Percentiles rank a stretch among this genome's conserved stretches.
Conservation (phyloP, 2,797 vertebrate genomes). For the Vultur gryphus region DNA sequence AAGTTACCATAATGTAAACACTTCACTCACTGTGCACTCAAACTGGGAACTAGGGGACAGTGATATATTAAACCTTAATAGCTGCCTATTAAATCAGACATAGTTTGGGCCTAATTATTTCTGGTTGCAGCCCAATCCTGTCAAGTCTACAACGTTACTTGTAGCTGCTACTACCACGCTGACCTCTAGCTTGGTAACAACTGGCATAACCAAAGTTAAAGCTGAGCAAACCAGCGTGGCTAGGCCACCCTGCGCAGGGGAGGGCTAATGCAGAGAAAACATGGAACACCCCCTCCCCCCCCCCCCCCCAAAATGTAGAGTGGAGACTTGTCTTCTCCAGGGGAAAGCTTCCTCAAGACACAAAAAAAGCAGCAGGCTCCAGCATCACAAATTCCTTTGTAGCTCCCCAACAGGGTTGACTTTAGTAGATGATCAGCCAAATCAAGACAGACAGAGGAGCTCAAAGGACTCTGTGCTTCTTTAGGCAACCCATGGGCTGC, state of each 20-base stretch:
- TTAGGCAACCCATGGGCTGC: neutral
- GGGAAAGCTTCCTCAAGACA: neutral
- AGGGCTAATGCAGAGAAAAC: neutral
- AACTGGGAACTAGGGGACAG: neutral
- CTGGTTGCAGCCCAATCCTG: neutral
- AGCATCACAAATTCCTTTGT: neutral
- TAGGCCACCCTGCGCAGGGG: neutral
- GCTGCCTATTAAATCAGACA: neutral
- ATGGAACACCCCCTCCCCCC: neutral
- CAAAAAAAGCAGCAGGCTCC: neutral
- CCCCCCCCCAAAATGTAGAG: neutral
- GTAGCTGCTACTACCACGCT: neutral
- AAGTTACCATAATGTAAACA: neutral
- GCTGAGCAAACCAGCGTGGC: neutral
- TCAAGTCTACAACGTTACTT: neutral
- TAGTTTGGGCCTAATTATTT: neutral
- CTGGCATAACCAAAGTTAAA: neutral
- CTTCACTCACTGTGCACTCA: neutral
- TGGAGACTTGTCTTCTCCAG: neutral
- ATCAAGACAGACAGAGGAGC: neutral
- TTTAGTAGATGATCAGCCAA: neutral
- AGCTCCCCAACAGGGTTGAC: neutral
- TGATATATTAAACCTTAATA: neutral
- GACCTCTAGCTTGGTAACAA: neutral
- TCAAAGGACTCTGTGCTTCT: neutral